Evolutionary conservation across 2,797 vertebrate genomes (phyloP).

Genomic region (Hydrolagus colliei): DNA sequence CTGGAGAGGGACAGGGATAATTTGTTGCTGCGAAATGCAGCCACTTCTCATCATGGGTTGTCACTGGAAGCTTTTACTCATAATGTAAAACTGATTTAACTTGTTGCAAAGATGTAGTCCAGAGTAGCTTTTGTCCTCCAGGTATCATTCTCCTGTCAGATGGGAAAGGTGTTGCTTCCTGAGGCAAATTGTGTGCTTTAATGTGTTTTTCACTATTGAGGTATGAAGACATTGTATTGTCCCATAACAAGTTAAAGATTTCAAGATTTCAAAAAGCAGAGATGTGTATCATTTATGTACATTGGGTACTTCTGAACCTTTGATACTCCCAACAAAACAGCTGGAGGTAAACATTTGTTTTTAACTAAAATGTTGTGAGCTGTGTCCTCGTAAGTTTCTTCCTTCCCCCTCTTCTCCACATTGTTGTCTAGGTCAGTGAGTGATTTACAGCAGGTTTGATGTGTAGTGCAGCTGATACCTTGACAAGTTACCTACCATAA

Average conservation of each 20-base stretch:
- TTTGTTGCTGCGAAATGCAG: too few species aligned
- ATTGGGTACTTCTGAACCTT: background rate
- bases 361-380: too few species aligned
- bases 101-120: too few species aligned
- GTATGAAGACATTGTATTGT: background rate
- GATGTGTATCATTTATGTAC: background rate
- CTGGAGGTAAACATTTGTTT: background rate
- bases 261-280: background rate
- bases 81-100: too few species aligned
- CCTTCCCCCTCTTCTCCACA: background rate
- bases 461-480: background rate
- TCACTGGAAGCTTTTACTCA: too few species aligned
- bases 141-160: background rate
- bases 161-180: background rate
- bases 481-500: background rate
- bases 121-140: background rate
- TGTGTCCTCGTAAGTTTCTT: too few species aligned
- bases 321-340: background rate
- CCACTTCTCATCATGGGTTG: too few species aligned
- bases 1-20: too few species aligned
- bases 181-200: background rate
- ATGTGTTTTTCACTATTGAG: background rate
- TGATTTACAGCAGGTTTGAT: background rate
- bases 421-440: background rate
- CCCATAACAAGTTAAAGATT: background rate